These are phyloP conservation scores for Psylliodes chrysocephalus DNA, from an alignment of 2,888 invertebrate genomes.

Conservation along the genomic window DNA sequence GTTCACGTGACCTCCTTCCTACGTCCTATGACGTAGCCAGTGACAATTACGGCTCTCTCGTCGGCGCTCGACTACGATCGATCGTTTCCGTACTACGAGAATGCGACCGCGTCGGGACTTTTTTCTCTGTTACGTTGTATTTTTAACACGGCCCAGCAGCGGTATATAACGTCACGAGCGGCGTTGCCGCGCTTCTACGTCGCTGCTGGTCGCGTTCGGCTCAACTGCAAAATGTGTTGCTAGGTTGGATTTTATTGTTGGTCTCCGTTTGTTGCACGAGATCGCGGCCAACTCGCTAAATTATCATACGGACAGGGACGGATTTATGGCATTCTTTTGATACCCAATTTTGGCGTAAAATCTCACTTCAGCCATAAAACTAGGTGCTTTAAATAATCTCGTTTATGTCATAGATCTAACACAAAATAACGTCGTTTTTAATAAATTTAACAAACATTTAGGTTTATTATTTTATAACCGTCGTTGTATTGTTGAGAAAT, in stretches of 20 bases:
- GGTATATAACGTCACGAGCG: constrained; percentile 49
- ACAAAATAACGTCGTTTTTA: no score
- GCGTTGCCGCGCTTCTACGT: constrained; percentile 39
- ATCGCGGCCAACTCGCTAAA: constrained; percentile 14
- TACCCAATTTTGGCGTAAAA: no score
- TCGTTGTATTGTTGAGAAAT: no score
- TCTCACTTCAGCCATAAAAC: no score
- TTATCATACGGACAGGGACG: no score
- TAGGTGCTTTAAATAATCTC: no score
- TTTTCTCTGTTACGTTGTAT: constrained; percentile 49
- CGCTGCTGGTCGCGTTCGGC: constrained; percentile 3
- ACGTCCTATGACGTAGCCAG: constrained; percentile 52
- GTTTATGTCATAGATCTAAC: no score
- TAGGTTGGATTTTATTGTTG: constrained; percentile 19
- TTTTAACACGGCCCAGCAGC: constrained; percentile 46
- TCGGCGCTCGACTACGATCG: constrained; percentile 40
- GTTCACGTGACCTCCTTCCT: constrained; percentile 54
- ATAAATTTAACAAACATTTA: no score
- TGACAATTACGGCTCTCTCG: constrained; percentile 21
- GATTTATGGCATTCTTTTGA: no score
- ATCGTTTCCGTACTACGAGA: constrained; percentile 42
- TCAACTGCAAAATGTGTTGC: constrained; percentile 35
- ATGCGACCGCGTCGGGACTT: constrained; percentile 50
- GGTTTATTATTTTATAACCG: no score
- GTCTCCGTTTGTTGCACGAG: neutral